A percentile compares a stretch with the other conserved stretches of the same genome.
phyloP scores from a whole-genome alignment of 1,140 invertebrate genomes.

The Lordiphosa clarofinis region DNA sequence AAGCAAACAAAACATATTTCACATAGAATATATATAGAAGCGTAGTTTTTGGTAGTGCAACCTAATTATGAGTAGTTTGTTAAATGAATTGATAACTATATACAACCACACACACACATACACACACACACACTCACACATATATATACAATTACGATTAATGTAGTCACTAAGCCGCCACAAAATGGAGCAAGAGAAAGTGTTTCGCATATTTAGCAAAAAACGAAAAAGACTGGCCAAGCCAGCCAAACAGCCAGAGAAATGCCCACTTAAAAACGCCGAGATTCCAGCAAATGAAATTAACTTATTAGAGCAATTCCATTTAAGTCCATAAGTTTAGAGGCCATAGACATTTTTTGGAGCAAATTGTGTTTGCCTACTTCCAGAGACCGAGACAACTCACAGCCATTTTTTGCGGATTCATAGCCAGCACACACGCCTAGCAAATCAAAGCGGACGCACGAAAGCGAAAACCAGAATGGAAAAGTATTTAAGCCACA shows the following conservation, averaged over 20 bases:
- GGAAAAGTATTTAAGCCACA: conserved; percentile 71
- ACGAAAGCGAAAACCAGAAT: conserved; percentile 4
- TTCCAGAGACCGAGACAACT: conserved; percentile 38
- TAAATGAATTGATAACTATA: conserved; percentile 72
- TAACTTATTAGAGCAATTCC: conserved; percentile 34
- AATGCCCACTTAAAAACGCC: conserved; percentile 6
- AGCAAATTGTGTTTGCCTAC: too few relatives aligned
- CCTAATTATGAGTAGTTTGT: conserved; percentile 72
- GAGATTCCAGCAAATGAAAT: conserved; percentile 16
- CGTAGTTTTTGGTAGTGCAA: conserved; percentile 75
- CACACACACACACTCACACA: too few relatives aligned
- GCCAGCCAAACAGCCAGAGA: conserved; percentile 21
- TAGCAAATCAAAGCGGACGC: conserved; percentile 25
- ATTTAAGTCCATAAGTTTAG: conserved; percentile 44
- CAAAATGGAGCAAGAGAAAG: conserved; percentile 21
- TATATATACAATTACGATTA: conserved; percentile 36
- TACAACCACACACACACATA: conserved; percentile 18
- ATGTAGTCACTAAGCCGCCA: conserved; percentile 48
- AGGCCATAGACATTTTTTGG: too few relatives aligned
- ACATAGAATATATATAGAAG: conserved; percentile 38
- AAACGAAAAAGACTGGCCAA: conserved; percentile 41
- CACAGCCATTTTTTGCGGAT: conserved; percentile 49
- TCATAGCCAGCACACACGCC: conserved; percentile 31
- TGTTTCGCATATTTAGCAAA: conserved; percentile 45
- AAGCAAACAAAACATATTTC: conserved; percentile 46